These are phyloP conservation scores for Drosophila kurseongensis DNA, from an alignment of 1,140 invertebrate species.

Conservation along the genomic window DNA sequence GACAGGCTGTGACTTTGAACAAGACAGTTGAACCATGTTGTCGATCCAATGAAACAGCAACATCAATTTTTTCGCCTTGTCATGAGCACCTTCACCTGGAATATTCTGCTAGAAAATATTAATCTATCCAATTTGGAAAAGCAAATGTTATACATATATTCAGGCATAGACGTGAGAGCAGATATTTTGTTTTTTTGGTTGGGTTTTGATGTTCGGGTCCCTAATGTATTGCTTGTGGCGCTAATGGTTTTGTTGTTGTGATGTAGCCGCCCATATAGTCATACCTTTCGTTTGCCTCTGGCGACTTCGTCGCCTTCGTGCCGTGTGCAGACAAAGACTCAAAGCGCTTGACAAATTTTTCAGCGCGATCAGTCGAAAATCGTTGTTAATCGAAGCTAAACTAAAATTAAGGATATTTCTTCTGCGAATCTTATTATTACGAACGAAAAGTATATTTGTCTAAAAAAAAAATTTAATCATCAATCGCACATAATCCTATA, in stretches of 20 bases:
- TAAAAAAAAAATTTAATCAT: background rate
- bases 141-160: constrained; percentile 23
- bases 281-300: constrained; percentile 60
- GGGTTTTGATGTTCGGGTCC: constrained; percentile 28
- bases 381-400: constrained; percentile 81
- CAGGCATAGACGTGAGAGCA: constrained; percentile 7
- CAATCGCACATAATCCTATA: constrained; percentile 7
- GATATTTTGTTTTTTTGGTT: constrained; percentile 52
- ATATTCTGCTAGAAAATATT: constrained; percentile 21
- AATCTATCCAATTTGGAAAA: constrained; percentile 34
- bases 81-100: constrained; percentile 44
- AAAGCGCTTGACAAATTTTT: constrained; percentile 54
- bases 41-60: constrained; percentile 21
- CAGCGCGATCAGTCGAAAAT: constrained; percentile 78
- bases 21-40: constrained; percentile 44
- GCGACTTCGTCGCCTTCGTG: constrained; percentile 65
- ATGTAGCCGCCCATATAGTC: constrained; percentile 41
- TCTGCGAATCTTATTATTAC: constrained; percentile 70
- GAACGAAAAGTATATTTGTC: constrained; percentile 75
- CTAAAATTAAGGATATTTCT: constrained; percentile 62
- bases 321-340: constrained; percentile 73
- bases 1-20: constrained; percentile 39
- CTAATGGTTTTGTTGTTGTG: background rate
- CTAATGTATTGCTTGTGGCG: constrained; percentile 37
- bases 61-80: constrained; percentile 29